Base-by-base conservation (phyloP, 2,113 vertebrate genomes). In the Phyllopteryx taeniolatus region DNA sequence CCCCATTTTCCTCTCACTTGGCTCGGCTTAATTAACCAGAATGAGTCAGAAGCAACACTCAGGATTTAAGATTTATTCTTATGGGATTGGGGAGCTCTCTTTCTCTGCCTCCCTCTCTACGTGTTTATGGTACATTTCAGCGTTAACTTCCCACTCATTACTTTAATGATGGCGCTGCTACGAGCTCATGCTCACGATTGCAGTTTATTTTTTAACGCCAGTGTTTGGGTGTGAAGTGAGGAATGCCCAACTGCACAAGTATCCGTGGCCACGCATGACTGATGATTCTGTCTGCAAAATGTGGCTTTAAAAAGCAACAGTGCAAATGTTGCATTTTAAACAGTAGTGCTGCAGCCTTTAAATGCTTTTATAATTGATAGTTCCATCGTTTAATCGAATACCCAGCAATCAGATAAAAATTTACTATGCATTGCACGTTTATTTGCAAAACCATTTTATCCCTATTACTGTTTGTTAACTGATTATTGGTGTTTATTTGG, bases 11-110 rank as follows among this genome's bases (percentile, higher is more conserved):
- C 75, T 89, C 83, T 89, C 86, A 86, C 80, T 85, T 86, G 82
- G 84, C 85, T 88, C 69, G 59, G 85, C 86, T 86, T 90, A 90
- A 91, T 91, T 90, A 90, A 83, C 75, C 85, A 87, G 85, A 90
- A 90, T 89, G 86, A 89, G 81, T 90, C 83, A 80, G 86, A 87
- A 83, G 85, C 83, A 85, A 85, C 86, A 77, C 83, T 83, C 76
- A 86, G 81, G 89, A 90, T 90, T 89, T 88, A 84, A 82, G 83
- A 85, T 84, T 78, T 76, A 84, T 84, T 72, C 87, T 88, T 86
- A 80, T 83, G 87, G 90, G 89, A 89, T 80, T 89, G 86, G 72
- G 84, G 71, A 78, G 80, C 69, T 79, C 79, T 84, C 81, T 65
- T 54, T 83, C 72, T 57, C 72, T 68, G 66, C 60, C 67, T 54